These are phyloP conservation scores for Notolepis coatsorum DNA, from an alignment of 2,797 vertebrate species.

Conservation along the genomic window DNA sequence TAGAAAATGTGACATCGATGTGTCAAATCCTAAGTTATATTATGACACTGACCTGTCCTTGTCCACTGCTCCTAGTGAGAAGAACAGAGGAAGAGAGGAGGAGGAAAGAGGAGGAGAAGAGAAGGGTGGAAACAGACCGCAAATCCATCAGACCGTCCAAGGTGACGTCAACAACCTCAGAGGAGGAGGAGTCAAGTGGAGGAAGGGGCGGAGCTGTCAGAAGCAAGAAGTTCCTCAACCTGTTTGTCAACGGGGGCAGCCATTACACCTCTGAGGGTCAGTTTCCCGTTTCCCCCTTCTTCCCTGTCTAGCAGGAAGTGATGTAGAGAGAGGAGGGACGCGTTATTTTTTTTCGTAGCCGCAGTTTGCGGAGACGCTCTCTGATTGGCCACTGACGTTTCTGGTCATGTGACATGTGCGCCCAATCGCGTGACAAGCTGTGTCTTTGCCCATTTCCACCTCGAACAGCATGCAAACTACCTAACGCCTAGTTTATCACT, in stretches of 20 bases:
- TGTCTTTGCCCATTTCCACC: no score
- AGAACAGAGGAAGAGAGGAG: conserved; percentile 72
- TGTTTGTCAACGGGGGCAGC: conserved; percentile 89
- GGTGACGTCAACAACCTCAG: conserved; percentile 83
- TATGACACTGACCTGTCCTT: not conserved
- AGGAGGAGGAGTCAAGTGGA: conserved; percentile 65
- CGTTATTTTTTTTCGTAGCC: no score
- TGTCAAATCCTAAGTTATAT: no score
- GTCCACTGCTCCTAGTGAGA: conserved; percentile 28
- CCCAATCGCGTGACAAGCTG: no score
- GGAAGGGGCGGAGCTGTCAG: conserved; percentile 71
- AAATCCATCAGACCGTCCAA: conserved; percentile 79
- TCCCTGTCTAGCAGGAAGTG: no score
- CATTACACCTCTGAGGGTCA: conserved; percentile 87
- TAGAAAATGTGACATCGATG: no score
- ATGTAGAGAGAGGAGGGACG: no score
- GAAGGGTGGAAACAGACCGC: conserved; percentile 67
- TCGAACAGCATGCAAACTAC: no score
- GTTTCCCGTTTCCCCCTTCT: conserved; percentile 46
- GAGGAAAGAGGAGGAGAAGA: conserved; percentile 63
- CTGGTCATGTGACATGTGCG: no score
- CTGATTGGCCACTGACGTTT: no score
- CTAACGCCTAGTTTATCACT: no score
- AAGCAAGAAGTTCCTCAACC: conserved; percentile 95
- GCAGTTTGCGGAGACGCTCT: no score